Conservation (phyloP, 2,888 invertebrate species). For the Taphrorychus bicolor region DNA sequence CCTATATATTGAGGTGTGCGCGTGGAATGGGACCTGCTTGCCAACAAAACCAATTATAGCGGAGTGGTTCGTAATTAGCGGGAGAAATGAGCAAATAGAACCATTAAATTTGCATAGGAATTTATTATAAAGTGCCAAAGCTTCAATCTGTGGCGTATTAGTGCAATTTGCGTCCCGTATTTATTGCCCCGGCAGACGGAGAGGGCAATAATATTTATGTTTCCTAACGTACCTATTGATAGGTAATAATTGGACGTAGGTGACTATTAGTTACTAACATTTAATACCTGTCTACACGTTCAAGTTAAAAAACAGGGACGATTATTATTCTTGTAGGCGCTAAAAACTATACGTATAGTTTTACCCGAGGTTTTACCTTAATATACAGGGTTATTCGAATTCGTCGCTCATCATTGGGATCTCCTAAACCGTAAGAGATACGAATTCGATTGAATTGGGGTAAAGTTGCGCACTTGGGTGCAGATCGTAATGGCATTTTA, state of each 20-base stretch:
- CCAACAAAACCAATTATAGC: slow-evolving; percentile 32
- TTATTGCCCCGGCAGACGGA: slow-evolving; percentile 11
- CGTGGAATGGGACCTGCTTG: background rate
- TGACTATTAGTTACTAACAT: too few relatives aligned
- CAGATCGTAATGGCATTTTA: too few relatives aligned
- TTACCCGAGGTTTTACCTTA: too few relatives aligned
- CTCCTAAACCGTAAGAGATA: too few relatives aligned
- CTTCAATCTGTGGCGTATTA: slow-evolving; percentile 33
- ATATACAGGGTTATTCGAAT: too few relatives aligned
- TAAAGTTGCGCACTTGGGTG: too few relatives aligned
- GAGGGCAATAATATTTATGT: background rate
- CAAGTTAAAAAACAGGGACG: too few relatives aligned
- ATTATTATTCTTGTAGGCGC: too few relatives aligned
- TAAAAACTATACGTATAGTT: too few relatives aligned
- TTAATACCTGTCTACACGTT: too few relatives aligned
- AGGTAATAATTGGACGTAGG: background rate
- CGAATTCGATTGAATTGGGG: too few relatives aligned
- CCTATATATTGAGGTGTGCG: background rate
- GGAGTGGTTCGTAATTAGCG: slow-evolving; percentile 37
- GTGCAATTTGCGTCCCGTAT: slow-evolving; percentile 14
- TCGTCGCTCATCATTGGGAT: too few relatives aligned
- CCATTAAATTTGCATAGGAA: slow-evolving; percentile 39
- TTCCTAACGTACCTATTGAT: background rate
- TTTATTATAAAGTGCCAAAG: slow-evolving; percentile 36
- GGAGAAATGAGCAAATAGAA: slow-evolving; percentile 32